phyloP scores from a whole-genome alignment of 2,113 vertebrate genomes.

The Pogona vitticeps region DNA sequence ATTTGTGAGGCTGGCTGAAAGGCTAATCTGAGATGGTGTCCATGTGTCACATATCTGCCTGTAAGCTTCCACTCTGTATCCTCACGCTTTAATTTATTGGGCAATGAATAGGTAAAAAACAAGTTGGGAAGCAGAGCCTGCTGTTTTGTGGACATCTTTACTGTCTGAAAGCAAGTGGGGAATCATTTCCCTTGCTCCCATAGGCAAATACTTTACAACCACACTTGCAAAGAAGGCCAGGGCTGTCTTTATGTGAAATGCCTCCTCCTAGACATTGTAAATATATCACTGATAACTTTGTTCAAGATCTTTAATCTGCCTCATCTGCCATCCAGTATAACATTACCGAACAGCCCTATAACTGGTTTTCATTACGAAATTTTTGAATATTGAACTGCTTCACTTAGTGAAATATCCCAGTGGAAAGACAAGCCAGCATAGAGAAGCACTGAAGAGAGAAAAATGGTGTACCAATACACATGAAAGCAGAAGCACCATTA shows the following conservation, averaged over 20 bases:
- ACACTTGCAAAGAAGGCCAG: background rate
- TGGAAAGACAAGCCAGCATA: background rate
- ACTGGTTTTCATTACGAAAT: background rate
- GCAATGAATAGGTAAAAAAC: background rate
- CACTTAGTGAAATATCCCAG: background rate
- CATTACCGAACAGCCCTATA: background rate
- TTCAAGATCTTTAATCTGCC: background rate
- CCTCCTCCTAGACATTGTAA: background rate
- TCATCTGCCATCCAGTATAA: background rate
- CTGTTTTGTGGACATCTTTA: background rate
- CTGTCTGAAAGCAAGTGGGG: background rate
- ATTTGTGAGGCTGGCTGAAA: background rate
- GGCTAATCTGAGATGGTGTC: accelerated
- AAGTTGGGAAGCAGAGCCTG: background rate
- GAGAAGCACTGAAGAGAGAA: background rate
- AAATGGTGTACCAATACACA: background rate
- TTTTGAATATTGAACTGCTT: background rate
- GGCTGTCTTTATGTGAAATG: background rate
- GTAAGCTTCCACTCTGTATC: background rate
- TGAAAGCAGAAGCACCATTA: background rate
- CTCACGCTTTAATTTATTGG: background rate
- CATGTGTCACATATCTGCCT: background rate
- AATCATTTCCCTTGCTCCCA: background rate
- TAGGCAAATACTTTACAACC: background rate
- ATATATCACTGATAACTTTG: background rate